Conservation (phyloP, 1,140 invertebrate species). For the Helicoverpa armigera region DNA sequence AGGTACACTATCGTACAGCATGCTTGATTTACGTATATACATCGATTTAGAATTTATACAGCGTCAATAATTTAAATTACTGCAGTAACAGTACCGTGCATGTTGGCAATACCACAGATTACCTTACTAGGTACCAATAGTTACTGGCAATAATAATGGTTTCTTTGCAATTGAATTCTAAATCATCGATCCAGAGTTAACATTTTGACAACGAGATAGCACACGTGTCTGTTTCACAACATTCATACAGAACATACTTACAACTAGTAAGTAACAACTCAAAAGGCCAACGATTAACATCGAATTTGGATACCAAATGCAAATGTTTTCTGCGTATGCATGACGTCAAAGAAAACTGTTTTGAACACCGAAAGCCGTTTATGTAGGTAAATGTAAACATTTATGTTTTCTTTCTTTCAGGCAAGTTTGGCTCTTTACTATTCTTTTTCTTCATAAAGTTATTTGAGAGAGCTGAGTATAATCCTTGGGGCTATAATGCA, state of each 20-base stretch:
- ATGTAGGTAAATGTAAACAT: conserved; percentile 64
- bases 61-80: neutral
- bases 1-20: too few species aligned
- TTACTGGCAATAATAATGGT: too few species aligned
- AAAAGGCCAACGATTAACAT: conserved; percentile 47
- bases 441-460: conserved; percentile 14
- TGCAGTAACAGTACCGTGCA: neutral
- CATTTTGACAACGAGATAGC: neutral
- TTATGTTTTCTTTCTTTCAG: conserved; percentile 55
- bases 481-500: neutral
- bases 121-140: too few species aligned
- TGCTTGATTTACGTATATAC: too few species aligned
- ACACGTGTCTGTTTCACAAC: too few species aligned
- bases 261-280: conserved; percentile 5
- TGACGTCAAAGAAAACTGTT: conserved; percentile 70
- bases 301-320: conserved; percentile 41
- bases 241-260: conserved; percentile 3
- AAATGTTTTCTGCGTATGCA: conserved; percentile 53
- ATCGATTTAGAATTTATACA: too few species aligned
- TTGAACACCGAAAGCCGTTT: conserved; percentile 61
- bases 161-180: too few species aligned
- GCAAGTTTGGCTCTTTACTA: conserved; percentile 37
- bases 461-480: conserved; percentile 14
- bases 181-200: neutral
- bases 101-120: too few species aligned